Evolutionary conservation across 2,888 invertebrate species (phyloP).

Genomic region (Hipparchia sbordonii): DNA sequence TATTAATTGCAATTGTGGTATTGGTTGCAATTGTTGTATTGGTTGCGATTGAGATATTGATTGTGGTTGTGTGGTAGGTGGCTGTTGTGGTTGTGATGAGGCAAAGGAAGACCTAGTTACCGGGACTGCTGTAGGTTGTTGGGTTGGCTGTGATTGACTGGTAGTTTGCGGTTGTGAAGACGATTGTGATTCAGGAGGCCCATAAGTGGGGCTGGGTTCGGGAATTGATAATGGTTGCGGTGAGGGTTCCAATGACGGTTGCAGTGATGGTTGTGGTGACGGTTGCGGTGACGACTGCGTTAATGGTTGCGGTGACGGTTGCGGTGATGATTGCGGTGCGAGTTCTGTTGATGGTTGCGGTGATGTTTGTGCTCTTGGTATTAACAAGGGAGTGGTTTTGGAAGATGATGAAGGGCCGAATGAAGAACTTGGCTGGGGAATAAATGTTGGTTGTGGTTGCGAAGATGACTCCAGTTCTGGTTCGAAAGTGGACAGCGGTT

Average conservation of each 20-base stretch:
- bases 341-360: conserved; percentile 26
- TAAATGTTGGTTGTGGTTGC: conserved; percentile 13
- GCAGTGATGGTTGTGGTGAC: conserved; percentile 21
- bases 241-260: conserved; percentile 30
- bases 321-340: conserved; percentile 33
- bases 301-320: conserved; percentile 27
- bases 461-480: background rate
- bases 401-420: conserved; percentile 23
- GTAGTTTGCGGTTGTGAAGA: conserved; percentile 43
- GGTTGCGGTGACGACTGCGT: conserved; percentile 31
- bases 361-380: conserved; percentile 36
- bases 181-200: conserved; percentile 39
- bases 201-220: conserved; percentile 25
- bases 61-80: conserved; percentile 12
- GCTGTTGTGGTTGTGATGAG: conserved; percentile 10
- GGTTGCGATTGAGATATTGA: conserved; percentile 26
- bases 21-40: background rate
- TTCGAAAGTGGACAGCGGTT: background rate
- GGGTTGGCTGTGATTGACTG: conserved; percentile 36
- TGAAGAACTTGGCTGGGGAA: conserved; percentile 31
- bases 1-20: conserved; percentile 21
- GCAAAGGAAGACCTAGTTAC: conserved; percentile 22
- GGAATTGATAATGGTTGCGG: conserved; percentile 36
- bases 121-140: conserved; percentile 37
- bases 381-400: conserved; percentile 13